Evolutionary conservation across 1,140 invertebrate species (phyloP).

Genomic region (Ceratitis capitata): DNA sequence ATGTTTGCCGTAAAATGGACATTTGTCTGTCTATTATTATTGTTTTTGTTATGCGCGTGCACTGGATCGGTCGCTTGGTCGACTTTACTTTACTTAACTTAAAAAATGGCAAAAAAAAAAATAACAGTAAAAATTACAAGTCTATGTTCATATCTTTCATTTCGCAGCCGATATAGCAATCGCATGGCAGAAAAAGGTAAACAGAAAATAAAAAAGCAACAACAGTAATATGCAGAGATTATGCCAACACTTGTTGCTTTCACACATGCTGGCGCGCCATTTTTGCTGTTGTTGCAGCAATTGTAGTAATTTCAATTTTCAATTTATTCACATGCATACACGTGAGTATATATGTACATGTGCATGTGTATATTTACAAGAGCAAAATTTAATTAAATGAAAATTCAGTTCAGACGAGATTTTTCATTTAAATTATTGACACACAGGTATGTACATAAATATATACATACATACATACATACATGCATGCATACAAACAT

Average conservation of each 20-base stretch:
- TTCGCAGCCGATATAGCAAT: neutral
- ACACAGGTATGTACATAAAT: neutral
- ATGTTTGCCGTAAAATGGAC: conserved; percentile 30
- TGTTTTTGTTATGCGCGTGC: neutral
- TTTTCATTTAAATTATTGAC: conserved; percentile 38
- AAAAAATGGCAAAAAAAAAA: neutral
- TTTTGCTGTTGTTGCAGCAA: neutral
- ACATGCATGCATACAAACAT: neutral
- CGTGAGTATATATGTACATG: neutral
- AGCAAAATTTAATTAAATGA: neutral
- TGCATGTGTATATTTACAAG: neutral
- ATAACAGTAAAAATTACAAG: neutral
- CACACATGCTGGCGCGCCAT: neutral
- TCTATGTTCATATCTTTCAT: neutral
- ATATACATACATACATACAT: neutral
- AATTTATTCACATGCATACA: neutral
- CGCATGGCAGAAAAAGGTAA: too few relatives aligned
- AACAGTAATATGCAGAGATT: neutral
- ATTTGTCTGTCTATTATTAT: neutral
- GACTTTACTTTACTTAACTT: neutral
- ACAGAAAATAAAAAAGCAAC: neutral
- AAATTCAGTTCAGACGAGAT: conserved; percentile 23
- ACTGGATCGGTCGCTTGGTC: neutral
- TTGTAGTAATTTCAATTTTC: conserved; percentile 34
- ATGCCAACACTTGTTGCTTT: neutral